phyloP scores from a whole-genome alignment of 2,113 vertebrate genomes.

The Salvelinus namaycush region DNA sequence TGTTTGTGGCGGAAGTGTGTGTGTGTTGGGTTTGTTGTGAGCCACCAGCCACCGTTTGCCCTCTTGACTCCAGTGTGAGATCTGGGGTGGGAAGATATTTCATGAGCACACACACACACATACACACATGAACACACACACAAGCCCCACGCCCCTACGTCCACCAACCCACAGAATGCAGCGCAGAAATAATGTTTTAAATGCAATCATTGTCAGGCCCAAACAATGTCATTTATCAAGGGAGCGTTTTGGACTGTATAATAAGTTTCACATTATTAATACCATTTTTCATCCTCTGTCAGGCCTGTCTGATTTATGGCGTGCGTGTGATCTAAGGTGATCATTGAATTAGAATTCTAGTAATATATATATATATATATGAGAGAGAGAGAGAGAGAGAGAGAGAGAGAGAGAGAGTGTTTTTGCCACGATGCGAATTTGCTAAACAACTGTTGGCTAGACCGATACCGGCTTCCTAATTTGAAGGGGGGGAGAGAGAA shows the following conservation, averaged over 20 bases:
- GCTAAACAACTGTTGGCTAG: conserved; percentile 88
- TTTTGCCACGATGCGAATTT: conserved; percentile 81
- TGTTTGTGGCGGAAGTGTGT: conserved; percentile 37
- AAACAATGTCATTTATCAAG: conserved; percentile 99
- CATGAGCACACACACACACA: conserved; percentile 68
- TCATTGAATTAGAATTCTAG: conserved; percentile 99
- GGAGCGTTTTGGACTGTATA: conserved; percentile 99
- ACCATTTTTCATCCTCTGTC: conserved; percentile 99
- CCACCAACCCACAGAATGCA: conserved; percentile 83
- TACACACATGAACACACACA: neutral
- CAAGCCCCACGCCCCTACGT: conserved; percentile 69
- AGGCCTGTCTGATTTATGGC: conserved; percentile 98
- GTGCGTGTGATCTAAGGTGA: conserved; percentile 98
- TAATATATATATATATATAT: conserved; percentile 73
- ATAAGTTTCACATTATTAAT: conserved; percentile 99
- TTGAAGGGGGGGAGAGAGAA: conserved; percentile 72
- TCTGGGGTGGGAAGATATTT: conserved; percentile 89
- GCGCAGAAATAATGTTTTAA: conserved; percentile 99
- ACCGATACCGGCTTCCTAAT: conserved; percentile 84
- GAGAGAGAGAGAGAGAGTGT: conserved; percentile 41
- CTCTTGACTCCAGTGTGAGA: conserved; percentile 83
- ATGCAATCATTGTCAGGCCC: conserved; percentile 99
- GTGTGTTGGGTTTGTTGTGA: conserved; percentile 48
- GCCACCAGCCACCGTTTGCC: conserved; percentile 60
- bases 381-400: conserved; percentile 63